Percentiles rank a stretch among this genome's conserved stretches.
Conservation (phyloP, 2,888 invertebrate species). For the Crematogaster levior region DNA sequence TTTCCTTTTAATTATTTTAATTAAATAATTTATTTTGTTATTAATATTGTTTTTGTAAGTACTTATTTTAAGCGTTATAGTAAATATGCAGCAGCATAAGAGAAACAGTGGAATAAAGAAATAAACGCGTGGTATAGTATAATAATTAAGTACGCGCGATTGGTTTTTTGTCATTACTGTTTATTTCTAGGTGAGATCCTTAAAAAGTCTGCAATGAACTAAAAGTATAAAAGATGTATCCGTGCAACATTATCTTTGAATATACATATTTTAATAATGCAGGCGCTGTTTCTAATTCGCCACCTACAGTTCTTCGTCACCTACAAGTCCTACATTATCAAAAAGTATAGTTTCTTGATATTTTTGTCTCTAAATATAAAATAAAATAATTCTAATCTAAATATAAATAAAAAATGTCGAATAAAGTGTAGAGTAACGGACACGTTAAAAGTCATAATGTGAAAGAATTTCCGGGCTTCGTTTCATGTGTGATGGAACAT, state of each 20-base stretch:
- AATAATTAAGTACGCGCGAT: neutral
- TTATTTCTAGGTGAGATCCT: neutral
- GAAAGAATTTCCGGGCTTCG: neutral
- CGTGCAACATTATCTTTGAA: neutral
- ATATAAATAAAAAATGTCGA: slow-evolving; percentile 3
- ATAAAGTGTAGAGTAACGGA: neutral
- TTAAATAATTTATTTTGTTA: no score
- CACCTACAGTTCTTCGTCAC: neutral
- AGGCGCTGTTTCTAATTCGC: neutral
- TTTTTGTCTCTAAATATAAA: neutral
- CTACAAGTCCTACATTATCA: neutral
- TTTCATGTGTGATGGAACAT: neutral
- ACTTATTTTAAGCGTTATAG: neutral
- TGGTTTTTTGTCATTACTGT: neutral
- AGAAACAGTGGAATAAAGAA: neutral
- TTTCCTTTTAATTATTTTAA: no score
- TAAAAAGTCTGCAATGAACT: neutral
- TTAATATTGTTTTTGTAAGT: neutral
- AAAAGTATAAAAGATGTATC: neutral
- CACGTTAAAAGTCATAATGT: neutral
- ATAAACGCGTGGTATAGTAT: neutral
- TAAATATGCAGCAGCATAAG: neutral
- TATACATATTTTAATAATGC: neutral
- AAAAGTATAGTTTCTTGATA: neutral
- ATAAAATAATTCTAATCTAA: no score